These are phyloP conservation scores for Crotalus adamanteus DNA, from an alignment of 2,797 vertebrate species.

Conservation along the genomic window DNA sequence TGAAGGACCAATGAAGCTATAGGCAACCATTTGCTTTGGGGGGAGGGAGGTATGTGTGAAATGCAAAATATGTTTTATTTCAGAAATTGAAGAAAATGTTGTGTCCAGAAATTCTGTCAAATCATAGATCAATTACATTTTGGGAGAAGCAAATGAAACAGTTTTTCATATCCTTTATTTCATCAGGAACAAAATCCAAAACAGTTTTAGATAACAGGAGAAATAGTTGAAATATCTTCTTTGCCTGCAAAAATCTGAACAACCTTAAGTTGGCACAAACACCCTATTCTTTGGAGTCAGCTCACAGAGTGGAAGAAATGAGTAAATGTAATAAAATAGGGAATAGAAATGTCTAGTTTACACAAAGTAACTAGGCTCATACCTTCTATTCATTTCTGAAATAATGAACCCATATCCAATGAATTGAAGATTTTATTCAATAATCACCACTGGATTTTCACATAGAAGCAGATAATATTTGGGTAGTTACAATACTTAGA, in stretches of 20 bases:
- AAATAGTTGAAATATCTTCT: background rate
- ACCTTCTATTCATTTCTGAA: background rate
- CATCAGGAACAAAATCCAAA: background rate
- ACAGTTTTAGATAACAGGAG: background rate
- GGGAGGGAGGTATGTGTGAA: background rate
- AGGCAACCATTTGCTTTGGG: background rate
- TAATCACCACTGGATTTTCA: background rate
- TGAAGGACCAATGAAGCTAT: background rate
- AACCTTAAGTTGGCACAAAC: background rate
- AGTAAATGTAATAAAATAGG: background rate
- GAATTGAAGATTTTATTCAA: background rate
- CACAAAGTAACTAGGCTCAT: background rate
- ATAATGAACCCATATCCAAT: background rate
- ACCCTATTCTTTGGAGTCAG: background rate
- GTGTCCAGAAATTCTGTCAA: background rate
- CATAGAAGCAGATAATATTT: background rate
- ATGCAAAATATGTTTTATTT: background rate
- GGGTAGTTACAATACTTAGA: background rate
- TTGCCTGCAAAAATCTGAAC: background rate
- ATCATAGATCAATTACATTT: background rate
- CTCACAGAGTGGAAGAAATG: background rate
- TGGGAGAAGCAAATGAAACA: background rate
- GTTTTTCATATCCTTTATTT: background rate
- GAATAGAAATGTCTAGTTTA: background rate
- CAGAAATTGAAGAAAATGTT: background rate